Base-by-base conservation (phyloP, 2,113 vertebrate species). In the Epinephelus lanceolatus region DNA sequence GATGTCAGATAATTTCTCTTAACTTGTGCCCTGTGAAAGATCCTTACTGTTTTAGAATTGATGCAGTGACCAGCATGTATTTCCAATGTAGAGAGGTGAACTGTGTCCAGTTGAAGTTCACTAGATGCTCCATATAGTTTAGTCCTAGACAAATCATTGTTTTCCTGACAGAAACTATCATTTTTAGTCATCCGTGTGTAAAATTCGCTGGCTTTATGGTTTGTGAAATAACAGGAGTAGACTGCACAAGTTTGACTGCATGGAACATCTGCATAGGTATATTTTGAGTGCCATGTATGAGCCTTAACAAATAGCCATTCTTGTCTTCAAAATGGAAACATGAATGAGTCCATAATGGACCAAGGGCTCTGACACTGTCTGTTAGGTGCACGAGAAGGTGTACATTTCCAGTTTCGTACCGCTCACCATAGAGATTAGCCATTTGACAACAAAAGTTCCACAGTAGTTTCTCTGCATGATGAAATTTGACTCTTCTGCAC, bases 241-340 rank as follows among this genome's bases (percentile, higher is more conserved):
- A 60, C 57, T 60, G 27, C 27, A 60, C 14, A 60, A 30, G 25
- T 30, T 9, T 30, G 27, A 61, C 59, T 30, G 25, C 59, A 61
- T 61, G 14, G 14, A 33, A 27, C 17, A 61, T 33, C 59, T 61
- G 59, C 15, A 33, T 61, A 33, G 25, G 59, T 60, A 60, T 60
- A 33, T 60, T 60, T 33, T 60, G 59, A 33, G 59, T 61, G 27
- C 59, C 59, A 61, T 61, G 59, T 30, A 61, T 61, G 59, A 61
- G 59, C 17, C 27, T 30, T 33, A 61, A 33, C 59, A 61, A 61
- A 61, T 61, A 61, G 25, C 59, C 27, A 61, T 61, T 61, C 17
- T 61, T 61, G 17, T 61, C 27, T 8, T 33, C 59, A 61, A 61
- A 61, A 33, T 33, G 59, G 59, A 61, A 61, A 61, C 59, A 60